Conservation (phyloP, 2,888 invertebrate species). For the Amphipoea oculea region DNA sequence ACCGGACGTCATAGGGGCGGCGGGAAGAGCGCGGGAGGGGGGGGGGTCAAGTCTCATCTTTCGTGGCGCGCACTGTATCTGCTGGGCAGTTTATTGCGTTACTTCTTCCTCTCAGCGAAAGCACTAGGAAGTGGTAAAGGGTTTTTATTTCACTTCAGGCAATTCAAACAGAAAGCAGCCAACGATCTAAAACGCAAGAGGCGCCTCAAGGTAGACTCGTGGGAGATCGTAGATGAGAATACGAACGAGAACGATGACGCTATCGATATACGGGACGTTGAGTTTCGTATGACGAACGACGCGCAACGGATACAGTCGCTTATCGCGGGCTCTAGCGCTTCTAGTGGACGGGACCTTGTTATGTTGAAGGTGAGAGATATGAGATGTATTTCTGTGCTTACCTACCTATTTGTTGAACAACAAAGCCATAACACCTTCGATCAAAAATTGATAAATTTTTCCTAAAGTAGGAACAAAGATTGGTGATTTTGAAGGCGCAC, state of each 20-base stretch:
- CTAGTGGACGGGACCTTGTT: conserved; percentile 82
- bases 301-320: conserved; percentile 92
- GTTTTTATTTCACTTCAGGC: conserved; percentile 77
- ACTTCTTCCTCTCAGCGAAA: too few species aligned
- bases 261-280: conserved; percentile 95
- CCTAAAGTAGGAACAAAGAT: too few species aligned
- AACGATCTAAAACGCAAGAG: conserved; percentile 93
- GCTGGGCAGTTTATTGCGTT: too few species aligned
- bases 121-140: too few species aligned
- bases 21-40: too few species aligned
- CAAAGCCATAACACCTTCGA: background rate
- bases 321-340: conserved; percentile 82
- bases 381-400: background rate
- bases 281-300: conserved; percentile 96
- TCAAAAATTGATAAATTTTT: too few species aligned
- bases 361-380: conserved; percentile 78
- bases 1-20: too few species aligned
- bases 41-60: too few species aligned
- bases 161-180: conserved; percentile 91
- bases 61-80: background rate
- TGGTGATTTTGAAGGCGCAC: too few species aligned
- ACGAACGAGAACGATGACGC: conserved; percentile 86
- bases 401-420: background rate
- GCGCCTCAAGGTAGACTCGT: conserved; percentile 93
- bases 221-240: conserved; percentile 92